Evolutionary conservation across 2,113 vertebrate species (phyloP), one percentile per base, ranked within the genome.

Genomic region (Mirza zaza): DNA sequence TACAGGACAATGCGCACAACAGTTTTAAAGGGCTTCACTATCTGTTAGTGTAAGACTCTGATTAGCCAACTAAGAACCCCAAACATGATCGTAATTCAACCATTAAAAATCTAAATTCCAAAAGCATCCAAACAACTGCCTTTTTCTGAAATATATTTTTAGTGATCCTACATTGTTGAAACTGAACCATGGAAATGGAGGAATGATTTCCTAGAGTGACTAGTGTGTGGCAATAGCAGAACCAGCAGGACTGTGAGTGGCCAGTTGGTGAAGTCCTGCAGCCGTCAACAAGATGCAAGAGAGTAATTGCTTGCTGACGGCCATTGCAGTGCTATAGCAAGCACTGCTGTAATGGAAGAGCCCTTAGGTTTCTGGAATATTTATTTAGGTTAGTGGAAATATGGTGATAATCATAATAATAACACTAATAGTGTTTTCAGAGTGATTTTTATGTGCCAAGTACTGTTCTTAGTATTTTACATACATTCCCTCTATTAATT

Each of bases 231-330:
- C 55, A 27, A 1, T 10, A 32, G 5, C 2, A 13, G 76, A 34
- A 5, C 45, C 23, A 36, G 3, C 18, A 25, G 32, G 3, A 25
- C 29, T 29, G 6, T 39, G 9, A 88, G 25, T 52, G 20, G 4
- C 18, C 21, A 2, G 2, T 8, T 29, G 8, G 29, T 36, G 42
- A 80, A 86, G 18, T 18, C 9, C 45, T 6, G 34, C 25, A 0
- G 6, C 29, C n/a, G 4, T 48, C 14, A 4, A 3, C 23, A 29
- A 55, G 14, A 29, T 27, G n/a, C 6, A 81, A 63, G 2, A 32
- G 5, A 21, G 2, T 36, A 3, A 3, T 3, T 50, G 14, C 1
- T 13, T 29, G 8, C 1, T 39, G 42, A 29, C 2, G 4, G 14
- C 23, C 29, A 79, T 3, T 27, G 13, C 0, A 27, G 4, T 87